Conservation (phyloP, 2,888 invertebrate species). For the Argyresthia albistria region DNA sequence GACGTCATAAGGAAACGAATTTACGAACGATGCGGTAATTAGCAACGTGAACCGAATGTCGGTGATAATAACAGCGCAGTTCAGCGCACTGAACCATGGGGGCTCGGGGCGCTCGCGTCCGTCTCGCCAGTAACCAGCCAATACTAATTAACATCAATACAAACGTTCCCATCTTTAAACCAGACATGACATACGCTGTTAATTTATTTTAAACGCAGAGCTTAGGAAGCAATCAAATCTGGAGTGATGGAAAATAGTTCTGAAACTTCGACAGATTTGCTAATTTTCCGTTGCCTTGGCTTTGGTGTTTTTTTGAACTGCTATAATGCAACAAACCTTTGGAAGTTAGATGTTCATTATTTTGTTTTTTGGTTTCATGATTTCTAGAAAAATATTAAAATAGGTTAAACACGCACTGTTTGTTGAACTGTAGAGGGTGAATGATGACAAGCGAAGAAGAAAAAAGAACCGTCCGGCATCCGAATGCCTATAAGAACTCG, state of each 20-base stretch:
- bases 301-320: too few relatives aligned
- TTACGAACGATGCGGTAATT: conserved; percentile 22
- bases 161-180: conserved; percentile 27
- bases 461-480: background rate
- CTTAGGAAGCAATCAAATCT: conserved; percentile 11
- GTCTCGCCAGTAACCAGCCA: conserved; percentile 7
- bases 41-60: conserved; percentile 32
- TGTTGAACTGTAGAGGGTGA: background rate
- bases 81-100: background rate
- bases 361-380: too few relatives aligned
- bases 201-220: conserved; percentile 31
- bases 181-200: conserved; percentile 33
- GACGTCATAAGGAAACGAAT: conserved; percentile 22
- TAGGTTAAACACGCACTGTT: too few relatives aligned
- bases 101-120: background rate
- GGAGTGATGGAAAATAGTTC: too few relatives aligned
- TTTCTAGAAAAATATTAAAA: too few relatives aligned
- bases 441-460: background rate
- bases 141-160: conserved; percentile 44
- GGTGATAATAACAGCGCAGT: conserved; percentile 22
- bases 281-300: too few relatives aligned
- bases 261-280: too few relatives aligned
- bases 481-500: conserved; percentile 7
- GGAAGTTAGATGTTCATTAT: too few relatives aligned
- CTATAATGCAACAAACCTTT: too few relatives aligned